Percentiles rank a stretch among this genome's conserved stretches.
These are phyloP conservation scores for Apolygus lucorum DNA, from an alignment of 1,140 invertebrate genomes.

Conservation along the genomic window DNA sequence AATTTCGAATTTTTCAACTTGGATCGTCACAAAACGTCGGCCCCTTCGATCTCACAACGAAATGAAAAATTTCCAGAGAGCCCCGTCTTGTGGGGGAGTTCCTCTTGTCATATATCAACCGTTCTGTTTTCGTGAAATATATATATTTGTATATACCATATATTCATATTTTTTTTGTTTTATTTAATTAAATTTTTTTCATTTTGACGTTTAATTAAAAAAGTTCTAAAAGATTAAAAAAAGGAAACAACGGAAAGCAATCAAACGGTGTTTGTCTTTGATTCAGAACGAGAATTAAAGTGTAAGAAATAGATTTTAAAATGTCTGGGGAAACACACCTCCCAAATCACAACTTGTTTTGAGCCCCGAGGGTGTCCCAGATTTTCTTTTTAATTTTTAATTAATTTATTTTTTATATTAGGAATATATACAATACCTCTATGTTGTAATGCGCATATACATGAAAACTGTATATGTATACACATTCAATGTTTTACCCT, in stretches of 20 bases:
- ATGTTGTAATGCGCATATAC: background rate
- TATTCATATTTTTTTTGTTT: background rate
- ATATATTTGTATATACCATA: too few species aligned
- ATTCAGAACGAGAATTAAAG: too few species aligned
- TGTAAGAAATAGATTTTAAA: too few species aligned
- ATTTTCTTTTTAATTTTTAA: background rate
- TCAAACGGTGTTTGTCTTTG: too few species aligned
- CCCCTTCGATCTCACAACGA: background rate
- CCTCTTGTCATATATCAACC: background rate
- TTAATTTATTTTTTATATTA: background rate
- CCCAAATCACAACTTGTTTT: constrained; percentile 11
- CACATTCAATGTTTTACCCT: background rate
- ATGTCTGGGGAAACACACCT: constrained; percentile 10
- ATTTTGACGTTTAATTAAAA: too few species aligned
- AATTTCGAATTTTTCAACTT: too few species aligned
- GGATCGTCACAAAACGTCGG: too few species aligned
- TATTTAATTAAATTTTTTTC: background rate
- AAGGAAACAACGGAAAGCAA: background rate
- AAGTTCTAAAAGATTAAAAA: background rate
- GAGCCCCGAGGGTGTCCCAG: constrained; percentile 15
- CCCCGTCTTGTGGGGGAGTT: background rate
- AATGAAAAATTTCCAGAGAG: background rate
- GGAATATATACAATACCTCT: constrained; percentile 2
- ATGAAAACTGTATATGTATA: background rate
- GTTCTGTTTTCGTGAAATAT: background rate